phyloP scores from a whole-genome alignment of 2,113 vertebrate genomes.

The Oncorhynchus tshawytscha region DNA sequence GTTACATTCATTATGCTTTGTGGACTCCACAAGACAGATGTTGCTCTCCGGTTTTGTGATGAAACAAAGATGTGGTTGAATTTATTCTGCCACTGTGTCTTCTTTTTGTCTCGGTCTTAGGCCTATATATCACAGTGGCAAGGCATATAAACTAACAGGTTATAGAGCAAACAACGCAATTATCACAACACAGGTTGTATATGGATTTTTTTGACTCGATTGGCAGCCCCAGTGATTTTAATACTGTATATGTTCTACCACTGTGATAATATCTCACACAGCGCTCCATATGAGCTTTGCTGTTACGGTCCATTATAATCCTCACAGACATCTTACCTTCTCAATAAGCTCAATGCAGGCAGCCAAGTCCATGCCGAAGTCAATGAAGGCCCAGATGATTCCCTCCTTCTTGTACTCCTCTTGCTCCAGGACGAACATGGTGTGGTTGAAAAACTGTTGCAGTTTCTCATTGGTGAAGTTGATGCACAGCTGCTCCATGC shows the following conservation, averaged over 20 bases:
- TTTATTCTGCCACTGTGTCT: too few species aligned
- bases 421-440: conserved; percentile 77
- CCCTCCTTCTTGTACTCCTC: conserved; percentile 81
- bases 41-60: too few species aligned
- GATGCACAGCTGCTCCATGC: conserved; percentile 80
- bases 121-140: too few species aligned
- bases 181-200: too few species aligned
- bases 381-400: conserved; percentile 84
- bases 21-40: too few species aligned
- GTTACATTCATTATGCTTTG: too few species aligned
- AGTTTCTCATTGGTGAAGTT: conserved; percentile 83
- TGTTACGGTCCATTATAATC: not conserved
- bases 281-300: too few species aligned
- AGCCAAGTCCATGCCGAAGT: conserved; percentile 88
- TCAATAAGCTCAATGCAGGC: conserved; percentile 89
- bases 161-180: too few species aligned
- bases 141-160: too few species aligned
- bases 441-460: conserved; percentile 81
- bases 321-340: conserved; percentile 66
- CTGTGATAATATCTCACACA: too few species aligned
- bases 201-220: not conserved
- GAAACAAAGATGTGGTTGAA: too few species aligned
- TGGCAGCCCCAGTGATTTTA: not conserved
- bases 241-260: not conserved
- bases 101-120: too few species aligned